Evolutionary conservation across 2,113 vertebrate genomes (phyloP).

Genomic region (Sarotherodon lohbergeri): DNA sequence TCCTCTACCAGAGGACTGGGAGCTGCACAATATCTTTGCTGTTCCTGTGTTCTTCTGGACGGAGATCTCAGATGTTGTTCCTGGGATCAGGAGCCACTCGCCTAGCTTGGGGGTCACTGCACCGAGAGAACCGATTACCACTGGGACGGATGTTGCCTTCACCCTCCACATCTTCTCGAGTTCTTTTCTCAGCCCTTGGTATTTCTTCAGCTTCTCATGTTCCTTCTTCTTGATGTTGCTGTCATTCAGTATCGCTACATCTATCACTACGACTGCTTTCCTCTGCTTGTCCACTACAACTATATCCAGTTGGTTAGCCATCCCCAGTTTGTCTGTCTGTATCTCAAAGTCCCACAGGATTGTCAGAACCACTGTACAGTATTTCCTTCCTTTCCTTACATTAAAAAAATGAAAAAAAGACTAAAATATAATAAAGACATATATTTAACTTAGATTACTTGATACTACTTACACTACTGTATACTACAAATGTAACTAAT

Average conservation of each 20-base stretch:
- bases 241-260: neutral
- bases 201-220: neutral
- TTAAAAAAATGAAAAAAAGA: neutral
- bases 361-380: neutral
- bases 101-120: neutral
- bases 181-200: neutral
- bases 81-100: neutral
- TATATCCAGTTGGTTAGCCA: neutral
- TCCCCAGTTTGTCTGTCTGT: fast-evolving
- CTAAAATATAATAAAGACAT: neutral
- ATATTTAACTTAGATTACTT: neutral
- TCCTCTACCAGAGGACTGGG: neutral
- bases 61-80: neutral
- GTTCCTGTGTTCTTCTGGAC: neutral
- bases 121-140: fast-evolving
- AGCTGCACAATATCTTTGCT: neutral
- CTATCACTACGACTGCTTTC: neutral
- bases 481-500: neutral
- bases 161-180: neutral
- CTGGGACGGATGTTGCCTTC: neutral
- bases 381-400: neutral
- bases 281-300: neutral
- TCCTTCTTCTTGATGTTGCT: too few relatives aligned
- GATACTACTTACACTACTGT: too few relatives aligned
- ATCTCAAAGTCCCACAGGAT: neutral